Base-by-base conservation (phyloP, 2,113 vertebrate species). In the Alexandromys fortis region DNA sequence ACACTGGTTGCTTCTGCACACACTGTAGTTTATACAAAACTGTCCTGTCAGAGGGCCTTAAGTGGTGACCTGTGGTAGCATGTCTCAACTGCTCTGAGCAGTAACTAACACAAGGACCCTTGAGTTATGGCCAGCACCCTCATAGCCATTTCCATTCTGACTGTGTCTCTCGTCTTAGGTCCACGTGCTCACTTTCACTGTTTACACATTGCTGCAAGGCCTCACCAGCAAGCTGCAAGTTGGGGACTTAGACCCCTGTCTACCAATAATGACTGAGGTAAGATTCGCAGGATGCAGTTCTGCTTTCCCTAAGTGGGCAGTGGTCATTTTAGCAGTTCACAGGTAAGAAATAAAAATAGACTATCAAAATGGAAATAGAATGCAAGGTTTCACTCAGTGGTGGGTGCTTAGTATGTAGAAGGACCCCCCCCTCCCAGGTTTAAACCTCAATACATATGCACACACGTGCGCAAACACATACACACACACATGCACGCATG, bases 111-210 rank as follows among this genome's bases (percentile, higher is more conserved):
- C 0, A 35, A 42, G 52, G 38, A 26, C 38, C 58, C 45, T 19
- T 21, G 35, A 49, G 47, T 24, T 55, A 42, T 49, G 30, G 28
- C 19, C 28, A 24, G 85, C 65, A 6, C 45, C 94, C 90, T 55
- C 33, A 14, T 63, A 58, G 52, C 33, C 9, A 2, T 47, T 26
- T 26, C 3, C 52, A 0, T 19, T 73, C 52, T 91, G 19, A 70
- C 28, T 11, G 1, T 93, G 33, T 85, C 4, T 97, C 38, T 97
- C 79, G 52, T 35, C 97, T 35, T 97, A 99, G 99, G 99, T 99
- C 85, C 99, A 99, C 1, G 99, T 99, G 91, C 97, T 99, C 55
- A 99, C 99, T 38, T 99, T 99, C 98, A 99, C 99, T 0, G 99
- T 99, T 35, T 98, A 99, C 98, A 98, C 99, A 90, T 97, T 99